A percentile compares a stretch with the other conserved stretches of the same genome.
Evolutionary conservation across 2,113 vertebrate species (phyloP).

Genomic region (Pholis gunnellus): DNA sequence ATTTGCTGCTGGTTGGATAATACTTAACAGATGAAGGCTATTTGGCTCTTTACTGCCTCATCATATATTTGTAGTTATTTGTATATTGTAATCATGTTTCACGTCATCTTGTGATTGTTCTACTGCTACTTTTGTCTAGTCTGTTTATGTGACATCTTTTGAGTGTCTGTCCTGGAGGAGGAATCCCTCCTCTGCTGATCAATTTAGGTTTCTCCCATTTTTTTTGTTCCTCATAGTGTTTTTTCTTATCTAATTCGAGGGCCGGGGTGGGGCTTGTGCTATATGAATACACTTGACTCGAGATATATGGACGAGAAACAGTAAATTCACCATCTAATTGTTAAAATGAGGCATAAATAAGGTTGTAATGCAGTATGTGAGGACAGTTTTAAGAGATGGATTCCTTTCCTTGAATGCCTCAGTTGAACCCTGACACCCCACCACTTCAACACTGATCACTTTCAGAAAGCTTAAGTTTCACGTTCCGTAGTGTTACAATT

Average conservation of each 20-base stretch:
- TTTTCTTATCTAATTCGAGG: not conserved
- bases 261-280: not conserved
- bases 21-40: not conserved
- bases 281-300: not conserved
- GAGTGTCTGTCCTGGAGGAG: constrained; percentile 16
- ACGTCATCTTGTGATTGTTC: constrained; percentile 28
- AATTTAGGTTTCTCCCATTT: constrained; percentile 32
- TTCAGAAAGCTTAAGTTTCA: constrained; percentile 32
- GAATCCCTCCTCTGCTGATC: constrained; percentile 20
- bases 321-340: not conserved
- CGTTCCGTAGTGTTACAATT: constrained; percentile 8
- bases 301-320: not conserved
- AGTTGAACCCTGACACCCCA: constrained; percentile 22
- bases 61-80: constrained; percentile 7
- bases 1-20: not conserved
- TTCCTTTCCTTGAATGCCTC: constrained; percentile 22
- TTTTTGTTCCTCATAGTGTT: constrained; percentile 27
- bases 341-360: not conserved
- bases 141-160: constrained; percentile 25
- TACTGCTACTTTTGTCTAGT: constrained; percentile 12
- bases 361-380: not conserved
- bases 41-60: not conserved
- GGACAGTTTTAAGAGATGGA: not conserved
- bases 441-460: constrained; percentile 9
- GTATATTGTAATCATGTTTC: not conserved